phyloP scores from a whole-genome alignment of 2,113 vertebrate genomes.

The Pseudolaguvia tuberculata region DNA sequence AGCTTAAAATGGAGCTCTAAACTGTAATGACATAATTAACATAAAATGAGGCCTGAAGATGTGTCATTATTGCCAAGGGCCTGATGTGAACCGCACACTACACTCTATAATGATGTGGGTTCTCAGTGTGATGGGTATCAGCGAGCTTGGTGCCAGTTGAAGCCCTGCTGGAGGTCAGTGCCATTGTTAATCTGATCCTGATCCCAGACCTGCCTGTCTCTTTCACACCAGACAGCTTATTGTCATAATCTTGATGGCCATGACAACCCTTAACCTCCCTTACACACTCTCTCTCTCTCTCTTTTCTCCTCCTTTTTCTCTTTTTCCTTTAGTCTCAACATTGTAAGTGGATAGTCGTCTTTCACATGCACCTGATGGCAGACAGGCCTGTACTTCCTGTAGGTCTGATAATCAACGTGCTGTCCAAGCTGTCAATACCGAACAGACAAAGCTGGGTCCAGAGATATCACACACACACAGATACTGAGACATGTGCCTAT shows the following conservation, averaged over 20 bases:
- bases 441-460: slow-evolving; percentile 70
- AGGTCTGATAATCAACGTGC: slow-evolving; percentile 96
- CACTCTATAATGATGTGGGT: slow-evolving; percentile 44
- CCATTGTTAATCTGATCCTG: slow-evolving; percentile 64
- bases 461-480: slow-evolving; percentile 41
- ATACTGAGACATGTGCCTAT: slow-evolving; percentile 31
- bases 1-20: slow-evolving; percentile 30
- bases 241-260: slow-evolving; percentile 73
- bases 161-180: slow-evolving; percentile 47
- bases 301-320: slow-evolving; percentile 41
- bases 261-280: slow-evolving; percentile 63
- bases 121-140: slow-evolving; percentile 45
- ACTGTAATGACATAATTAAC: slow-evolving; percentile 42
- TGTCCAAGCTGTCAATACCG: slow-evolving; percentile 93
- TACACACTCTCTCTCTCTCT: slow-evolving; percentile 42
- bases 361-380: slow-evolving; percentile 83
- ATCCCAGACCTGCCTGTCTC: slow-evolving; percentile 66
- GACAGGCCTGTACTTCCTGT: slow-evolving; percentile 86
- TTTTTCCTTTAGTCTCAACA: slow-evolving; percentile 76
- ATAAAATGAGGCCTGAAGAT: slow-evolving; percentile 36
- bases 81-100: slow-evolving; percentile 31
- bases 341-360: slow-evolving; percentile 54
- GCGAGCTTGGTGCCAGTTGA: slow-evolving; percentile 38
- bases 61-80: slow-evolving; percentile 32
- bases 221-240: slow-evolving; percentile 64